Evolutionary conservation across 1,140 invertebrate genomes (phyloP).

Genomic region (Globodera ellingtonae): DNA sequence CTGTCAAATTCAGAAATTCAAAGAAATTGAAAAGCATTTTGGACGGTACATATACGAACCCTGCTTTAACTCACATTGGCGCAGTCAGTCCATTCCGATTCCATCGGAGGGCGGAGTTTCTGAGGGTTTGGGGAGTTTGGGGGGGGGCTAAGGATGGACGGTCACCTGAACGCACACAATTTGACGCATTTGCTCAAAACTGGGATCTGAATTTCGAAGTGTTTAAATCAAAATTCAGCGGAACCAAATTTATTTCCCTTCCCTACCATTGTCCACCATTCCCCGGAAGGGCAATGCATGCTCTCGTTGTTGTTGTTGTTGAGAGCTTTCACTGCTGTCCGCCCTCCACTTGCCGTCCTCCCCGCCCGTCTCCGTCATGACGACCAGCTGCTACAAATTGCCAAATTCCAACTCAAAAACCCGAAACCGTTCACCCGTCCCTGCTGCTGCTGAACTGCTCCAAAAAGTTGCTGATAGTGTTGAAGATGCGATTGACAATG

Average conservation of each 20-base stretch:
- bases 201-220: constrained; percentile 35
- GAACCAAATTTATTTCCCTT: neutral
- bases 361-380: neutral
- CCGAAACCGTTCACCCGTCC: neutral
- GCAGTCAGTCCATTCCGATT: constrained; percentile 4
- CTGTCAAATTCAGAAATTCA: too few species aligned
- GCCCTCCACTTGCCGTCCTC: neutral
- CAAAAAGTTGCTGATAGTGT: neutral
- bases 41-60: too few species aligned
- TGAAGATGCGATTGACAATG: neutral
- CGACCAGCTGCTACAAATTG: neutral
- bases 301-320: neutral
- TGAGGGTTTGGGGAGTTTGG: neutral
- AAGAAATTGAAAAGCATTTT: neutral
- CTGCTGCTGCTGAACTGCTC: neutral
- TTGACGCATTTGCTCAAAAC: constrained; percentile 34
- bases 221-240: too few species aligned
- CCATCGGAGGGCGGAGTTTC: constrained; percentile 24
- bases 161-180: constrained; percentile 32
- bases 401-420: too few species aligned
- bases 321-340: neutral
- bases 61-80: neutral
- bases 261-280: constrained; percentile 18
- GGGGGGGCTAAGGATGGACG: too few species aligned
- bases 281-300: constrained; percentile 16